Base-by-base conservation (phyloP, 2,888 invertebrate species). In the Argyra leucocephala region DNA sequence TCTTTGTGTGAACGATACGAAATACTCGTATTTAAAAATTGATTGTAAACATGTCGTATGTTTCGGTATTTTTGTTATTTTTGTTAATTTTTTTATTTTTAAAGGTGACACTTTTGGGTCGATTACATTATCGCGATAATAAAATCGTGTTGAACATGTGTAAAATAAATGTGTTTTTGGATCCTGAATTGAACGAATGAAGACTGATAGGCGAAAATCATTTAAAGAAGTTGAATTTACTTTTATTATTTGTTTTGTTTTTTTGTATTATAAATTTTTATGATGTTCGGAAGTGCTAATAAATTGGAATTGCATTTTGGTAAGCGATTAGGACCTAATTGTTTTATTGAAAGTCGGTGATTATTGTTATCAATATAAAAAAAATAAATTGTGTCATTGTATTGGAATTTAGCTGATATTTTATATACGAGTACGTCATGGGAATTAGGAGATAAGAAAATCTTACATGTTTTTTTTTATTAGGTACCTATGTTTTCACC, bases 121-220 rank as follows among this genome's bases (percentile, higher is more conserved):
- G 48, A 48, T 48, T 48, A 48, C 48, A 48, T 48, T 48, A 48
- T 48, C 48, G 48, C 48, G 48, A 48, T 48, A 48, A 48, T 48
- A n/a, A 48, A 48, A 48, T 48, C 48, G 18, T 48, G 48, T 48
- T 48, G 48, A 48, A 48, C 48, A 48, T 48, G 48, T 48, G 48
- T 48, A 48, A 48, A 48, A 48, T 48, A 48, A 48, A 48, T 48
- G 18, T 18, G 15, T 48, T 15, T 48, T 48, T 9, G 5, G 48
- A 18, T 48, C 4, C 48, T 15, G 48, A 48, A 48, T 48, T 15
- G 5, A 48, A 15, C 4, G 18, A 48, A 48, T 48, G 1, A 48
- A 31, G 12, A 31, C 7, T 31, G 31, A 12, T 31, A 31, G 31
- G 31, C 7, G 31, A 31, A 3, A 31, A 31, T 31, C 12, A 31